These are phyloP conservation scores for Serripes groenlandicus DNA, from an alignment of 2,888 invertebrate species.

Conservation along the genomic window DNA sequence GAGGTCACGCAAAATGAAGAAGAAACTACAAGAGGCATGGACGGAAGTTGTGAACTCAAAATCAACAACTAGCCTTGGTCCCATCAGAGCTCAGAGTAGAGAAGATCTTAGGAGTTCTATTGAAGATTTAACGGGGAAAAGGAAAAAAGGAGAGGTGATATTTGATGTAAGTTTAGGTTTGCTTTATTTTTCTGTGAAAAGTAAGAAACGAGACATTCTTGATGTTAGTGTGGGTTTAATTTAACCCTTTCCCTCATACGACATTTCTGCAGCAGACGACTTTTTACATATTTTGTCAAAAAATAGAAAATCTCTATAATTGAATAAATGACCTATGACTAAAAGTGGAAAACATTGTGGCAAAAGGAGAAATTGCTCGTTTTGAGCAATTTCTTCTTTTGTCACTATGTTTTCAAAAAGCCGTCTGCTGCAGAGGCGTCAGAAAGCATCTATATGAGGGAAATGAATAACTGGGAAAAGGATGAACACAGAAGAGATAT, in stretches of 20 bases:
- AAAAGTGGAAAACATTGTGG: neutral
- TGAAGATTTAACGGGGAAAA: conserved; percentile 67
- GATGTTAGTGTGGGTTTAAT: too few relatives aligned
- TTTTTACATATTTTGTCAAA: too few relatives aligned
- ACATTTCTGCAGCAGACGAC: too few relatives aligned
- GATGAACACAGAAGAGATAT: too few relatives aligned
- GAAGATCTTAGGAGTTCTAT: conserved; percentile 67
- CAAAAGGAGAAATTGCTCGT: neutral
- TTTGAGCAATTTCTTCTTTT: neutral
- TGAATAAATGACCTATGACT: neutral
- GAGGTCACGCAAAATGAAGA: conserved; percentile 81
- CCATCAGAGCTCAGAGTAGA: conserved; percentile 70
- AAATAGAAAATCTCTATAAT: too few relatives aligned
- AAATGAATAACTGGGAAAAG: too few relatives aligned
- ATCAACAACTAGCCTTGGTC: conserved; percentile 72
- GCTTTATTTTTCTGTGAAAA: too few relatives aligned
- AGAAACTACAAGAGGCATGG: conserved; percentile 82
- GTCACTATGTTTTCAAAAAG: neutral
- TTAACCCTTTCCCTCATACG: neutral
- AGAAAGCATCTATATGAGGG: neutral
- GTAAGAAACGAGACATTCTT: too few relatives aligned
- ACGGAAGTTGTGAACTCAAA: conserved; percentile 76
- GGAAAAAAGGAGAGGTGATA: conserved; percentile 78
- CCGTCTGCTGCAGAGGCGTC: neutral
- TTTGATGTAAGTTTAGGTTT: conserved; percentile 82